These are phyloP conservation scores for Stenotaenia linearis DNA, from an alignment of 2,888 invertebrate species.

Conservation along the genomic window DNA sequence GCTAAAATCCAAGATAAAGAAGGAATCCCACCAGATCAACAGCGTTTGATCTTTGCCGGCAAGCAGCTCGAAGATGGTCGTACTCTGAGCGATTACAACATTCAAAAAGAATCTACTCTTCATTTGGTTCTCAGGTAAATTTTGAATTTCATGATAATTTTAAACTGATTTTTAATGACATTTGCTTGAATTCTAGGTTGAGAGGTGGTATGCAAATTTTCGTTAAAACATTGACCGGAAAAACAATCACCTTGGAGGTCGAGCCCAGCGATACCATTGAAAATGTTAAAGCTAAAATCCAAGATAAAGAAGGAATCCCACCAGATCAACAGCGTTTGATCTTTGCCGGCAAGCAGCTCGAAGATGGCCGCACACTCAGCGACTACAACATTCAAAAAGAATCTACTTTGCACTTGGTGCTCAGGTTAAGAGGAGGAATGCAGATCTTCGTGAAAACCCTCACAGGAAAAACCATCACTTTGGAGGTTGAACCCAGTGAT, in stretches of 20 bases:
- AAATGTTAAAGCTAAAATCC: constrained; percentile 56
- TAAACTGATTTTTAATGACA: not conserved
- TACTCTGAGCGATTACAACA: constrained; percentile 58
- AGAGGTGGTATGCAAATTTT: constrained; percentile 55
- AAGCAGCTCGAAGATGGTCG: constrained; percentile 59
- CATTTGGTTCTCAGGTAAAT: not conserved
- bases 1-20: constrained; percentile 88
- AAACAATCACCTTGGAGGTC: constrained; percentile 56
- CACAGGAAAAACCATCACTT: constrained; percentile 57
- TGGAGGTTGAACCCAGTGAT: constrained; percentile 59
- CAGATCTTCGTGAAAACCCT: constrained; percentile 56
- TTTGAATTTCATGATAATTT: not conserved
- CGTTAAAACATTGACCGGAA: constrained; percentile 57
- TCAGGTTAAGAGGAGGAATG: constrained; percentile 51
- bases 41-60: constrained; percentile 64
- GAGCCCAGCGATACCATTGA: constrained; percentile 61
- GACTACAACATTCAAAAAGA: constrained; percentile 62
- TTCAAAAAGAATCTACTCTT: constrained; percentile 51
- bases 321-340: constrained; percentile 81
- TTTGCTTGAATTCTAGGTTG: constrained; percentile 39
- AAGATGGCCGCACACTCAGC: constrained; percentile 70
- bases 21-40: constrained; percentile 85
- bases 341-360: constrained; percentile 91
- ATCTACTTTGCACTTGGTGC: constrained; percentile 55
- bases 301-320: constrained; percentile 57